phyloP scores from a whole-genome alignment of 2,113 vertebrate species.

The Microtus richardsoni region DNA sequence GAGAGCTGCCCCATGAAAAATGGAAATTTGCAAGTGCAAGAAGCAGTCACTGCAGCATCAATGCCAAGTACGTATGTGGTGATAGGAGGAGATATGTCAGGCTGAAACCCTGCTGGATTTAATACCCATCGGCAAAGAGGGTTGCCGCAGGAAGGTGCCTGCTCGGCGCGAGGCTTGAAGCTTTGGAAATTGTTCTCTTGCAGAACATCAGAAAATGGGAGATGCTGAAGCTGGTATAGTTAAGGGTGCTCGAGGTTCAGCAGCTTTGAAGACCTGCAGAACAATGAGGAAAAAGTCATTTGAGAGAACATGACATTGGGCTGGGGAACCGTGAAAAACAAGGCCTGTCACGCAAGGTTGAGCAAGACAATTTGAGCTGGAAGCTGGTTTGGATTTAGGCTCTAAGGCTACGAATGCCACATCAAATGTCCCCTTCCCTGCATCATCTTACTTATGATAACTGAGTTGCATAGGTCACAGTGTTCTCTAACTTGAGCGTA shows the following conservation, averaged over 20 bases:
- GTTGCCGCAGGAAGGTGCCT: background rate
- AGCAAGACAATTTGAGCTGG: background rate
- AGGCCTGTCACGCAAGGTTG: background rate
- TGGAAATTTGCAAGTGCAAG: background rate
- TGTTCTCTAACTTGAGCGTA: background rate
- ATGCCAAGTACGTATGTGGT: accelerated
- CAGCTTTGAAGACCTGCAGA: background rate
- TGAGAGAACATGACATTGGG: background rate
- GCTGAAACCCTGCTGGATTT: background rate
- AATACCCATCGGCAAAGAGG: background rate
- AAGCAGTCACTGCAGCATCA: background rate
- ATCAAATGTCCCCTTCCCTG: background rate
- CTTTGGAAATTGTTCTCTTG: no score
- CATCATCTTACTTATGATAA: background rate
- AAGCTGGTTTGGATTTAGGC: background rate
- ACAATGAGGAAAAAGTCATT: background rate
- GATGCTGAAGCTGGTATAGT: background rate
- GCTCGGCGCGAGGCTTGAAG: background rate
- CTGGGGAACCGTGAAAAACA: background rate
- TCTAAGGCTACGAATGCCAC: background rate
- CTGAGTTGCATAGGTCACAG: background rate
- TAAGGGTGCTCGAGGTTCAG: background rate
- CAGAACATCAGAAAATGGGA: background rate
- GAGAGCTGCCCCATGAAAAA: background rate
- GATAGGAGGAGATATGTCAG: background rate